Conservation (phyloP, 2,113 vertebrate species). For the Artemisiospiza belli region DNA sequence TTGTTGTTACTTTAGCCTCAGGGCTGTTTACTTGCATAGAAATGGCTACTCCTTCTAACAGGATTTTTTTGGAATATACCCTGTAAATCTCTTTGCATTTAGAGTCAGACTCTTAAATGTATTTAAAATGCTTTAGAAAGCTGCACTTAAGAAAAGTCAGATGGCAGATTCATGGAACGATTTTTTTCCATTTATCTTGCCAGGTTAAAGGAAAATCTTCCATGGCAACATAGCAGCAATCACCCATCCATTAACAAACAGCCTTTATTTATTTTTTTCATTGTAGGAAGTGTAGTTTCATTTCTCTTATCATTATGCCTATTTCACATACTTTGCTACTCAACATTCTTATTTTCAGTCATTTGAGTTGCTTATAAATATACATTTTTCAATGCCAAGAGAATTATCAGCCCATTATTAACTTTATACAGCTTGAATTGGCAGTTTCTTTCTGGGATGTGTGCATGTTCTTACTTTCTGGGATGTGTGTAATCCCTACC, state of each 20-base stretch:
- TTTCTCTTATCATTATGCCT: slow-evolving; percentile 61
- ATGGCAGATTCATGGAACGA: slow-evolving; percentile 3
- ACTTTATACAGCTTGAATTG: slow-evolving; percentile 32
- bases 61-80: neutral
- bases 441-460: neutral
- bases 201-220: slow-evolving; percentile 52
- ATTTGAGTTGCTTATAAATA: slow-evolving; percentile 70
- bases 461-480: neutral
- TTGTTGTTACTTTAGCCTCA: neutral
- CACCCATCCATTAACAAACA: slow-evolving; percentile 31
- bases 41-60: neutral
- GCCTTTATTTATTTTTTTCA: slow-evolving; percentile 40
- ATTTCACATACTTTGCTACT: slow-evolving; percentile 60
- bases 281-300: slow-evolving; percentile 48
- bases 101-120: neutral
- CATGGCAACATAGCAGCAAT: slow-evolving; percentile 46
- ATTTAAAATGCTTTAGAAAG: slow-evolving; percentile 9
- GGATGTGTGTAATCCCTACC: neutral
- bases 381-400: slow-evolving; percentile 58
- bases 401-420: slow-evolving; percentile 63
- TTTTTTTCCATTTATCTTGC: slow-evolving; percentile 37
- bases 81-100: neutral
- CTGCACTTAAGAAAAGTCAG: neutral
- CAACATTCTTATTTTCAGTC: slow-evolving; percentile 63
- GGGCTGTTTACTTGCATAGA: neutral